phyloP scores from a whole-genome alignment of 2,888 invertebrate genomes.

The Deilephila elpenor region DNA sequence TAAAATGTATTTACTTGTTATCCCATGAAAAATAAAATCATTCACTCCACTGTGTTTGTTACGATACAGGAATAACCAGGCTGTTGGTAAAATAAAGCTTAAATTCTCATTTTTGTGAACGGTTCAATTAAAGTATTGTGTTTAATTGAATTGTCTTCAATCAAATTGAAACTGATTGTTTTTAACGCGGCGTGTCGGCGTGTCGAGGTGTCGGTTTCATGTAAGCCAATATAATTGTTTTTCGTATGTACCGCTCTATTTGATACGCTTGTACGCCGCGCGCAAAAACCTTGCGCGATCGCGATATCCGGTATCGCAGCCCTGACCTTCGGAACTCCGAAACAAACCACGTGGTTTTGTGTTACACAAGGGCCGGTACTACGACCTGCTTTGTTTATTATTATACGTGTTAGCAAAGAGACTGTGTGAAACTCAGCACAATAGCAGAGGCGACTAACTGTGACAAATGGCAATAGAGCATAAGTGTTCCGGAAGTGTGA shows the following conservation, averaged over 20 bases:
- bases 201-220: background rate
- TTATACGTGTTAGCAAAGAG: background rate
- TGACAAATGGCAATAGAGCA: too few relatives aligned
- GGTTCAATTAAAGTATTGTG: background rate
- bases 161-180: background rate
- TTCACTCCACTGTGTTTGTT: too few relatives aligned
- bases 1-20: too few relatives aligned
- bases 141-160: slow-evolving; percentile 1
- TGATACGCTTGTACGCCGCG: slow-evolving; percentile 4
- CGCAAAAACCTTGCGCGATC: background rate
- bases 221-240: slow-evolving; percentile 24
- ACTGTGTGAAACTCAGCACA: background rate
- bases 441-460: background rate
- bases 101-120: background rate
- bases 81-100: background rate
- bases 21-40: too few relatives aligned
- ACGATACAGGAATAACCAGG: too few relatives aligned
- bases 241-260: slow-evolving; percentile 8
- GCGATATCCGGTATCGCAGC: slow-evolving; percentile 11
- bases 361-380: background rate
- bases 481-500: background rate
- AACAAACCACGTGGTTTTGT: background rate
- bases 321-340: slow-evolving; percentile 11
- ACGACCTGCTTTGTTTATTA: background rate
- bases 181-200: background rate